phyloP scores from a whole-genome alignment of 2,888 invertebrate genomes.

The Erpobdella octoculata region DNA sequence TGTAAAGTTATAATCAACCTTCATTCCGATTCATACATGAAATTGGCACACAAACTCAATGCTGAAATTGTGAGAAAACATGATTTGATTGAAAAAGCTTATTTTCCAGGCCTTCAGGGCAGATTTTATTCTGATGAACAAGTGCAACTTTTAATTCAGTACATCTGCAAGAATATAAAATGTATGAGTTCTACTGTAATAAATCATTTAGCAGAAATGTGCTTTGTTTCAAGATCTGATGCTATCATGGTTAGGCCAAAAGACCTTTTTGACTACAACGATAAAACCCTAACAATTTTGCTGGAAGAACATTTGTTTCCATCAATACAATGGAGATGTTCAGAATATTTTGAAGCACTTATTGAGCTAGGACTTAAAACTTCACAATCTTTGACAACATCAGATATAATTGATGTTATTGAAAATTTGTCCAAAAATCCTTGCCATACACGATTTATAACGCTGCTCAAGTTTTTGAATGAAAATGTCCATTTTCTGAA shows the following conservation, averaged over 20 bases:
- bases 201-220: background rate
- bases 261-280: background rate
- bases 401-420: slow-evolving; percentile 35
- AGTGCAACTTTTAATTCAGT: background rate
- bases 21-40: background rate
- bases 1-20: background rate
- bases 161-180: background rate
- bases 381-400: background rate
- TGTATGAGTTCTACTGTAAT: background rate
- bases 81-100: background rate
- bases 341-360: background rate
- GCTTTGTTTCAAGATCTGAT: slow-evolving; percentile 1
- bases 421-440: slow-evolving; percentile 12
- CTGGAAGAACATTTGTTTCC: slow-evolving; percentile 5
- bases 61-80: background rate
- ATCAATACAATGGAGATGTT: background rate
- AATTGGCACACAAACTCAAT: background rate
- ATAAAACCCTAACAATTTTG: background rate
- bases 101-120: background rate
- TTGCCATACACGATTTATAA: background rate
- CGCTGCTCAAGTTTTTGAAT: background rate
- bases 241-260: background rate
- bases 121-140: background rate
- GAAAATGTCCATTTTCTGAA: background rate
- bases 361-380: slow-evolving; percentile 15